phyloP scores from a whole-genome alignment of 2,797 vertebrate species.

The Psittacula derbiana region DNA sequence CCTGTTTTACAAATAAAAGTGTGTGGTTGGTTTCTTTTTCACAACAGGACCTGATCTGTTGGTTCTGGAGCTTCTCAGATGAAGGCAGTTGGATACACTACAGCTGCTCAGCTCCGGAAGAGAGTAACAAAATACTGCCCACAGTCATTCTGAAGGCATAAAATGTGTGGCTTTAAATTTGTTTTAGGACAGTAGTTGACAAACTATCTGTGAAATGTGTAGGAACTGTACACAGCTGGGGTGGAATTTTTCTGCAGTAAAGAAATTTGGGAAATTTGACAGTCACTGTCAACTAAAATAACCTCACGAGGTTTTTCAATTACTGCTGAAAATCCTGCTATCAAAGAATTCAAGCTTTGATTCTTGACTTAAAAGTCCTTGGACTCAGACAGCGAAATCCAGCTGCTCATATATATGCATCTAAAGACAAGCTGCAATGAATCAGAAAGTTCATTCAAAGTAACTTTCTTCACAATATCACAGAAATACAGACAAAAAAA shows the following conservation, averaged over 20 bases:
- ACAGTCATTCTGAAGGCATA: neutral
- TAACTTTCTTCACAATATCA: neutral
- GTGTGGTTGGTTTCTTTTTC: neutral
- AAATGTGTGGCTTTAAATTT: neutral
- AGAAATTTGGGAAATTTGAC: neutral
- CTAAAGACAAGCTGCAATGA: neutral
- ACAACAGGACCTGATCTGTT: neutral
- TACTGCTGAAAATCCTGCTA: neutral
- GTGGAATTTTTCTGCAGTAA: neutral
- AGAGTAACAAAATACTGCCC: conserved; percentile 29
- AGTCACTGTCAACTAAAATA: neutral
- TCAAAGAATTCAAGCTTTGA: neutral
- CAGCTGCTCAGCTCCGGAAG: conserved; percentile 22
- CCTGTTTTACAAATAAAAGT: conserved; percentile 35
- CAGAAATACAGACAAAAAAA: neutral
- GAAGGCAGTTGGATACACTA: neutral
- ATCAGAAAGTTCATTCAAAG: neutral
- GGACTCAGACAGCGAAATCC: neutral
- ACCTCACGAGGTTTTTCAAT: neutral
- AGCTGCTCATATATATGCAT: neutral
- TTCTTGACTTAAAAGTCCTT: neutral
- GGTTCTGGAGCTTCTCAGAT: conserved; percentile 27
- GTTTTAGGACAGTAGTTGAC: neutral
- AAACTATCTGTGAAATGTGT: neutral
- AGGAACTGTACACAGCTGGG: neutral